These are phyloP conservation scores for Diaphora mendica DNA, from an alignment of 2,888 invertebrate genomes.

Conservation along the genomic window DNA sequence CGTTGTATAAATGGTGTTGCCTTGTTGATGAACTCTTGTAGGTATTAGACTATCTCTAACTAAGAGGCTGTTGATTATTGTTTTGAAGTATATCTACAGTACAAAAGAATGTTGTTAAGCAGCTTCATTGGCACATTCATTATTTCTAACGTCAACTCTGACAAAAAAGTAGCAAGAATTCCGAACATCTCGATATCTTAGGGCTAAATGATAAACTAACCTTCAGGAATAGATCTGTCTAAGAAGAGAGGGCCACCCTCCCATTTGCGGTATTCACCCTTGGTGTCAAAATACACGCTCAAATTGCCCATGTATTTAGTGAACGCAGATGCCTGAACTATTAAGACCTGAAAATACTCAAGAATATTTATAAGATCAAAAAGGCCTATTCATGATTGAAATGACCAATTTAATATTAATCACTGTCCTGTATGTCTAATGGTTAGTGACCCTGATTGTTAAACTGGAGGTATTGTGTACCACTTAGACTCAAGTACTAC, in stretches of 20 bases:
- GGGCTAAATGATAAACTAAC: conserved; percentile 26
- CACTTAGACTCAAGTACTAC: too few species aligned
- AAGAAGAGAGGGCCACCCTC: conserved; percentile 91
- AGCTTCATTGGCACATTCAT: not conserved
- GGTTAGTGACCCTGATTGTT: too few species aligned
- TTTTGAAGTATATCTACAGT: not conserved
- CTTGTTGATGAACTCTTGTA: not conserved
- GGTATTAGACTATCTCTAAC: not conserved
- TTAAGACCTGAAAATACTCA: conserved; percentile 81
- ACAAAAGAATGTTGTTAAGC: not conserved
- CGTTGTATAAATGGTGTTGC: not conserved
- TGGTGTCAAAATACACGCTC: conserved; percentile 89
- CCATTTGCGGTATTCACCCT: conserved; percentile 89
- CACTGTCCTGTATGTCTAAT: too few species aligned
- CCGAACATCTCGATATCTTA: not conserved
- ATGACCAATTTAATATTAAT: not conserved
- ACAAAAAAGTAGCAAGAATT: not conserved
- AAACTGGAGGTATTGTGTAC: too few species aligned
- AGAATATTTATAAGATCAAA: not conserved
- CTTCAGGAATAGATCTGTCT: conserved; percentile 82
- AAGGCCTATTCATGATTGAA: not conserved
- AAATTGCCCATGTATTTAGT: conserved; percentile 93
- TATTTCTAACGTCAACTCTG: not conserved
- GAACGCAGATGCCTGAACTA: conserved; percentile 91
- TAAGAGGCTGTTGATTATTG: not conserved